Conservation (phyloP, 2,888 invertebrate species). For the Ferrisia virgata region DNA sequence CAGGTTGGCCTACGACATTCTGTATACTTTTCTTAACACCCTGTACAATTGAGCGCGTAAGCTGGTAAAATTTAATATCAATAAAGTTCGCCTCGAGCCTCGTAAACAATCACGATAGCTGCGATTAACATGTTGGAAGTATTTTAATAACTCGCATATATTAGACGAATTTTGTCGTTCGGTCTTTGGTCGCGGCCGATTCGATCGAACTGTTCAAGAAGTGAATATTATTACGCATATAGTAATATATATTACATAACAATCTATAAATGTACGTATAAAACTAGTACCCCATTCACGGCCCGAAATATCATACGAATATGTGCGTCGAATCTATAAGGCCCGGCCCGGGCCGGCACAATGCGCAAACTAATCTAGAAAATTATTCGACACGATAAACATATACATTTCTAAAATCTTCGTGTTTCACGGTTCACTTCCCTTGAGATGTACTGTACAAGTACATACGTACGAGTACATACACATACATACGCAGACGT, state of each 20-base stretch:
- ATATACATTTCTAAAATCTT: not conserved
- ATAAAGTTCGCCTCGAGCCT: not conserved
- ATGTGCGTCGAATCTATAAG: not conserved
- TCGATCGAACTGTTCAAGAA: not conserved
- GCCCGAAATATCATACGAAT: not conserved
- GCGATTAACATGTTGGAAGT: not conserved
- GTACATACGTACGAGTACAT: too few species aligned
- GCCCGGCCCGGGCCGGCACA: not conserved
- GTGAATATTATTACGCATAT: not conserved
- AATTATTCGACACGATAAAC: slow-evolving; percentile 7
- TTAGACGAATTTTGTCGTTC: not conserved
- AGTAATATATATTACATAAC: not conserved
- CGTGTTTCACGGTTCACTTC: not conserved
- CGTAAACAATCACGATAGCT: not conserved
- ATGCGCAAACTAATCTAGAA: slow-evolving; percentile 1
- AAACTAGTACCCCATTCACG: not conserved
- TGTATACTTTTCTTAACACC: not conserved
- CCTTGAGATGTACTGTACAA: not conserved
- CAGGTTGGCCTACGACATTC: too few species aligned
- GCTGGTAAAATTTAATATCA: not conserved
- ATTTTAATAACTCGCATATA: not conserved
- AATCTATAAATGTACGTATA: too few species aligned
- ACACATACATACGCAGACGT: too few species aligned
- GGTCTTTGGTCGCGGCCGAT: not conserved
- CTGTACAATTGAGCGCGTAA: not conserved